Base-by-base conservation (phyloP, 2,888 invertebrate genomes). In the Exocentrus adspersus region DNA sequence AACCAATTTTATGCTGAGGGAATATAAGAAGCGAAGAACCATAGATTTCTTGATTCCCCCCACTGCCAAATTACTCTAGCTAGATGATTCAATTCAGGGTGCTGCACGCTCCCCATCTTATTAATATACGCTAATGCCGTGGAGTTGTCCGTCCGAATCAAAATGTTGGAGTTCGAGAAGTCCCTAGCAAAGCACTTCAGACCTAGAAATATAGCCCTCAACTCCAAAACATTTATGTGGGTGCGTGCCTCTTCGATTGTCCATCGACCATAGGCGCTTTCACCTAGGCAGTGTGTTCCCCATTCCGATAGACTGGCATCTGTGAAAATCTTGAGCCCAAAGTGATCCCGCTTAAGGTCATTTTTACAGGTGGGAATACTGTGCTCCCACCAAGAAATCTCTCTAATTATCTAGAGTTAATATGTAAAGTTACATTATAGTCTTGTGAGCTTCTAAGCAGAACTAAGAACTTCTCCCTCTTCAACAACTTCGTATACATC, bases 321-420 rank as follows among this genome's bases (percentile, higher is more conserved):
- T 4, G 64, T 48, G 32, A 30, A 72, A 43, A 72, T 72, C 53
- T 54, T 16, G 1, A 17, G 17, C 5, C n/a, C 9, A 37, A 30
- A 52, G 10, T 24, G 20, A 17, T 30, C 51, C 3, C 19, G 19
- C 52, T 41, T 58, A 30, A 68, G 59, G 17, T 37, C 41, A 37
- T 53, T 48, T 41, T 41, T 41, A 41, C 41, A 41, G 7, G 41
- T 10, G n/a, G 12, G 7, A 41, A 41, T 41, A 1, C 5, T 41
- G 2, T 1, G n/a, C n/a, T 41, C n/a, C n/a, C 7, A 41, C 41
- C 24, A 24, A 7, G 24, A 24, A 3, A 24, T 5, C 7, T 41
- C 41, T 41, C n/a, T 41, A 3, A 41, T 3, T 10, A 7, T 12
- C 14, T 41, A 6, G 41, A 14, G 12, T 12, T 41, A 1, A 41